A percentile compares a stretch with the other conserved stretches of the same genome.
These are phyloP conservation scores for Harpalus rubripes DNA, from an alignment of 2,888 invertebrate genomes.

Conservation along the genomic window DNA sequence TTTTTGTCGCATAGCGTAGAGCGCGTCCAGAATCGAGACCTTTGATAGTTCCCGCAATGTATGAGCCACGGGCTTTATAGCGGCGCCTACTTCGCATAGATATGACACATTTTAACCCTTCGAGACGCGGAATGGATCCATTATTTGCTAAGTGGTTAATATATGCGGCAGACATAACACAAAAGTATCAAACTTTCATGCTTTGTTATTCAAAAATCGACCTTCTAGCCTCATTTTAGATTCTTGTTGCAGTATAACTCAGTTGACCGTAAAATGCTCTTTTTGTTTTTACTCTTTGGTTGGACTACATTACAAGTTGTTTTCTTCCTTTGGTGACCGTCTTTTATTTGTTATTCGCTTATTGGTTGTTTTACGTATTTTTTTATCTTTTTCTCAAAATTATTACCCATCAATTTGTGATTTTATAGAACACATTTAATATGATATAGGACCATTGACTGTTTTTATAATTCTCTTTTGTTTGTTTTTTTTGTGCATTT, in stretches of 20 bases:
- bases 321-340: no score
- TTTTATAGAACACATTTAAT: no score
- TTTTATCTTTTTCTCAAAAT: no score
- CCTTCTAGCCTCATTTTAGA: neutral
- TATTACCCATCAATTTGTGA: no score
- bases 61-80: conserved; percentile 55
- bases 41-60: conserved; percentile 51
- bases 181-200: conserved; percentile 26
- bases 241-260: neutral
- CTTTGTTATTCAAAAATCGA: conserved; percentile 45
- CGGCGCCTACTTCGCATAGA: conserved; percentile 62
- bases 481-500: no score
- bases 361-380: no score
- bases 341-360: no score
- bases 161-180: conserved; percentile 43
- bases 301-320: no score
- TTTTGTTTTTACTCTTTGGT: neutral
- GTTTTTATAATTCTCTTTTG: no score
- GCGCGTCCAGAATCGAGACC: conserved; percentile 31
- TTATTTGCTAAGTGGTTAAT: conserved; percentile 64
- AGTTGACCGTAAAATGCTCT: neutral
- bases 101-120: conserved; percentile 62
- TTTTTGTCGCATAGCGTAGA: conserved; percentile 33
- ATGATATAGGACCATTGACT: no score
- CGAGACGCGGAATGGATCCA: conserved; percentile 49